These are phyloP conservation scores for Bradypodion pumilum DNA, from an alignment of 2,797 vertebrate genomes.

Conservation along the genomic window DNA sequence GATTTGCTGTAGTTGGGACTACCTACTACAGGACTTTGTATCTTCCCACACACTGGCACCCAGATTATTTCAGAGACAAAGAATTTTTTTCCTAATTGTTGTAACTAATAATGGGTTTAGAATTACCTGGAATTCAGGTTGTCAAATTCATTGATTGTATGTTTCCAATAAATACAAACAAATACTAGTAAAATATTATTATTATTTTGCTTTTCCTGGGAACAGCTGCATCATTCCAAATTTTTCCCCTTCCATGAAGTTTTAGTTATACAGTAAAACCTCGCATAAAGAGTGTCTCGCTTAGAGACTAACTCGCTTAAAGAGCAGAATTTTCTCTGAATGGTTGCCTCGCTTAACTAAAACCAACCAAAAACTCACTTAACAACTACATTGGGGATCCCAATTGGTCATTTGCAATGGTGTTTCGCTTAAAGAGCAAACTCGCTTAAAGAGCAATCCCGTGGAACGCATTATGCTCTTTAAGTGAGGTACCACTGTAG, in stretches of 20 bases:
- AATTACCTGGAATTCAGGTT: constrained; percentile 38
- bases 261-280: not conserved
- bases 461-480: no score
- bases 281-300: no score
- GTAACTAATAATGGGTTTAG: constrained; percentile 48
- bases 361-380: no score
- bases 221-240: constrained; percentile 49
- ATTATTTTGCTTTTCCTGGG: constrained; percentile 54
- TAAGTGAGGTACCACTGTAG: no score
- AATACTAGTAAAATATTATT: constrained; percentile 41
- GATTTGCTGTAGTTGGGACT: no score
- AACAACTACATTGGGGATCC: no score
- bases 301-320: no score
- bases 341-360: no score
- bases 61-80: constrained; percentile 27
- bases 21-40: not conserved
- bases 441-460: no score
- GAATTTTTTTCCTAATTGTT: constrained; percentile 43
- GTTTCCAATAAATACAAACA: constrained; percentile 37
- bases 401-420: no score
- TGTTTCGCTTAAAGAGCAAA: no score
- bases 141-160: constrained; percentile 30
- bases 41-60: constrained; percentile 28
- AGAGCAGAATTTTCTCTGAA: no score
- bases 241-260: not conserved